These are phyloP conservation scores for Scartelaos histophorus DNA, from an alignment of 2,113 vertebrate genomes.

Conservation along the genomic window DNA sequence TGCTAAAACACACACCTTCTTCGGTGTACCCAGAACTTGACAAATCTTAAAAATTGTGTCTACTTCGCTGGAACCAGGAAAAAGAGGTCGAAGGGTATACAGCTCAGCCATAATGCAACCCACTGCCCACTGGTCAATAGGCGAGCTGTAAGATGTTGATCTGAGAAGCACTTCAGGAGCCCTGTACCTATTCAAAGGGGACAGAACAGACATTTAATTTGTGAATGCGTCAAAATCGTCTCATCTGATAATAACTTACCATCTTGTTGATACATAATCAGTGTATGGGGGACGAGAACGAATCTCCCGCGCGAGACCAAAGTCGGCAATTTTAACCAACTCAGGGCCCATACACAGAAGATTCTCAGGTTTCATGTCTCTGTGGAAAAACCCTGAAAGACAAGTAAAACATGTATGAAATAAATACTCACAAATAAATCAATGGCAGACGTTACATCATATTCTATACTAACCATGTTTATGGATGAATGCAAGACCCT, in stretches of 20 bases:
- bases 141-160: conserved; percentile 91
- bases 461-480: conserved; percentile 85
- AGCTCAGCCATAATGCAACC: conserved; percentile 98
- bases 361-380: conserved; percentile 98
- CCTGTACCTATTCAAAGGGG: conserved; percentile 83
- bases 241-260: conserved; percentile 69
- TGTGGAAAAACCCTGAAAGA: conserved; percentile 89
- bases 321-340: conserved; percentile 97
- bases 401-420: background rate
- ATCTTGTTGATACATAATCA: conserved; percentile 96
- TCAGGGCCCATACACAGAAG: conserved; percentile 97
- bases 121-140: conserved; percentile 96
- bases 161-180: conserved; percentile 94
- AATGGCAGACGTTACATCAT: background rate
- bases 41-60: conserved; percentile 99
- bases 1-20: conserved; percentile 78
- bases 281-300: conserved; percentile 95
- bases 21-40: conserved; percentile 95
- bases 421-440: background rate
- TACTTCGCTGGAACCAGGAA: conserved; percentile 95
- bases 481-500: conserved; percentile 96
- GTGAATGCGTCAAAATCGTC: background rate
- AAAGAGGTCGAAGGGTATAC: conserved; percentile 93
- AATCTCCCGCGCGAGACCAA: conserved; percentile 93
- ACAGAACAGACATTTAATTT: background rate